These are phyloP conservation scores for Oasisia sp. DNA, from an alignment of 2,888 invertebrate genomes.

Conservation along the genomic window DNA sequence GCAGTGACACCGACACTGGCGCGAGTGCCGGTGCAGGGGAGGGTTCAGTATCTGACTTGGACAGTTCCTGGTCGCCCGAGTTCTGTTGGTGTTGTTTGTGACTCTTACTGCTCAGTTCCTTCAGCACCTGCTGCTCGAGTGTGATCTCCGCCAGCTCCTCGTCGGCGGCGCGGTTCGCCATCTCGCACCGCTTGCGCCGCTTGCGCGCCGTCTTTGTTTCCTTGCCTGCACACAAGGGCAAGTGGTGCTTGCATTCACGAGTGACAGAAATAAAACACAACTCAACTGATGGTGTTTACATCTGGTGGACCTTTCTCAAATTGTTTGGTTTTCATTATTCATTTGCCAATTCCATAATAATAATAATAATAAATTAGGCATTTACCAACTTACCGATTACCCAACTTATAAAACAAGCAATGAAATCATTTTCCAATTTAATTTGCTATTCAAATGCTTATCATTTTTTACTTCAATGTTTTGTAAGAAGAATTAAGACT, in stretches of 20 bases:
- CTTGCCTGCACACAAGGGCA: constrained; percentile 22
- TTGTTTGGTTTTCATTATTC: neutral
- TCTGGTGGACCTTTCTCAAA: neutral
- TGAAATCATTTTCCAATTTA: neutral
- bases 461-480: neutral
- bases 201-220: constrained; percentile 45
- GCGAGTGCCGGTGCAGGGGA: constrained; percentile 37
- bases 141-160: constrained; percentile 64
- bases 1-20: constrained; percentile 24
- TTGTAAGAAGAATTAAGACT: neutral
- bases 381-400: too few relatives aligned
- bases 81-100: neutral
- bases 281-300: neutral
- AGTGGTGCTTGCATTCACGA: neutral
- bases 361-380: too few relatives aligned
- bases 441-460: neutral
- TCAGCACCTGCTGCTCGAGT: constrained; percentile 62
- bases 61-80: constrained; percentile 27
- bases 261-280: neutral
- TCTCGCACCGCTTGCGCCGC: constrained; percentile 57
- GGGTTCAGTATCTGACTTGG: constrained; percentile 24
- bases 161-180: constrained; percentile 61
- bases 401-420: neutral
- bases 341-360: neutral
- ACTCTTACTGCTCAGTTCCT: constrained; percentile 41